These are phyloP conservation scores for Urosaurus nigricauda DNA, from an alignment of 2,797 vertebrate genomes.

Conservation along the genomic window DNA sequence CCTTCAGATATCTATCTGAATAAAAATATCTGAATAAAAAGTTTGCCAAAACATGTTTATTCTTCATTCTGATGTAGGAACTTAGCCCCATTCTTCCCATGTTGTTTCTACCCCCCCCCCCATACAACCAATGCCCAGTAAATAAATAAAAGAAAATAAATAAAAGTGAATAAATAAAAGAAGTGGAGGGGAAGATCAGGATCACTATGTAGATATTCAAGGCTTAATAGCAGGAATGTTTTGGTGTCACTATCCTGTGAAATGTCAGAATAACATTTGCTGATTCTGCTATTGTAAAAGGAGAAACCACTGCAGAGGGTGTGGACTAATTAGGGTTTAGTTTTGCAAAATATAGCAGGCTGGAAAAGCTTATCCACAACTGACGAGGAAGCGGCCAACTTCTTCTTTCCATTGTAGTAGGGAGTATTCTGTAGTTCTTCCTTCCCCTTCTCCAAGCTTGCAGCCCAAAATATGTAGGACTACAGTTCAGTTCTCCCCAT, in stretches of 20 bases:
- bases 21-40: too few relatives aligned
- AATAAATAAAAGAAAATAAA: too few relatives aligned
- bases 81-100: too few relatives aligned
- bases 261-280: background rate
- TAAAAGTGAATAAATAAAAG: too few relatives aligned
- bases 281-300: background rate
- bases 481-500: background rate
- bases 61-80: too few relatives aligned
- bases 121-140: too few relatives aligned
- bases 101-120: too few relatives aligned
- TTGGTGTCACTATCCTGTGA: background rate
- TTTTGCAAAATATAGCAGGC: constrained; percentile 14
- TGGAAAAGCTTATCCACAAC: background rate
- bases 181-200: background rate
- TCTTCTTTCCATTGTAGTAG: constrained; percentile 7
- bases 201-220: background rate
- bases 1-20: background rate
- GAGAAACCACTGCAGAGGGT: background rate
- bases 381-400: background rate
- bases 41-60: too few relatives aligned
- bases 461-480: background rate
- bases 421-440: background rate
- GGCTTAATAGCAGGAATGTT: background rate
- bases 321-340: background rate
- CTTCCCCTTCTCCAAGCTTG: background rate